phyloP scores from a whole-genome alignment of 2,113 vertebrate species.

The Ramphastos sulfuratus region DNA sequence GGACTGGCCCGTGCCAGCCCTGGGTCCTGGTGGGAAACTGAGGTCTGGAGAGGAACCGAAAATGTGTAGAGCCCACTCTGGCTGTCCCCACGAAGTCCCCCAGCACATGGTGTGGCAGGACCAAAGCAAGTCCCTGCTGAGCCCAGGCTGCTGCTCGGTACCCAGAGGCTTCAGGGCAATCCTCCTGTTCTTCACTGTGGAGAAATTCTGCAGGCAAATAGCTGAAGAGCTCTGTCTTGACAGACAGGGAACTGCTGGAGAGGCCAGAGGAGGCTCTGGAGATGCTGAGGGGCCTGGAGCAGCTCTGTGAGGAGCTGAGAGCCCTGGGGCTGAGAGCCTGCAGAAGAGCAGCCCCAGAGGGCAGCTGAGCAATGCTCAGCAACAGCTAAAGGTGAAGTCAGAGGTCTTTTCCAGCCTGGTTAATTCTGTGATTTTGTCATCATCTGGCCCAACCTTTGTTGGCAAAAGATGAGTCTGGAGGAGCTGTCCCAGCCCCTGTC shows the following conservation, averaged over 20 bases:
- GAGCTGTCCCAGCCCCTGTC: not conserved
- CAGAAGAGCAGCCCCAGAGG: too few species aligned
- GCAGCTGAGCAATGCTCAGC: too few species aligned
- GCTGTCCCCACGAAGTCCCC: not conserved
- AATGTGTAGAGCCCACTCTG: not conserved
- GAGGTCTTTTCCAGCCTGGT: too few species aligned
- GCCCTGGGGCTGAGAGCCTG: too few species aligned
- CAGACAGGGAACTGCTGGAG: too few species aligned
- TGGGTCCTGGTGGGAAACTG: not conserved
- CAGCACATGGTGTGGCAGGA: accelerated
- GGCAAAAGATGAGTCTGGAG: not conserved
- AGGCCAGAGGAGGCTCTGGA: too few species aligned
- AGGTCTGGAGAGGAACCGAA: not conserved
- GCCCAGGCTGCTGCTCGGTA: not conserved
- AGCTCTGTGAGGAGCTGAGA: too few species aligned
- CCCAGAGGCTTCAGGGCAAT: not conserved
- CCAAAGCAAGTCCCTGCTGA: not conserved
- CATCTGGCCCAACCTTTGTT: not conserved
- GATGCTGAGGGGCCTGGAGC: too few species aligned
- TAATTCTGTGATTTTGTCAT: too few species aligned
- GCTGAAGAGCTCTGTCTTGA: not conserved
- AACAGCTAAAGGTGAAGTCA: too few species aligned
- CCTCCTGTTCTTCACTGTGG: not conserved
- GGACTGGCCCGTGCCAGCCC: not conserved
- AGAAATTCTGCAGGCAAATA: not conserved